Percentiles rank a stretch among this genome's conserved stretches.
phyloP scores from a whole-genome alignment of 2,888 invertebrate genomes.

The Cheilosia urbana region DNA sequence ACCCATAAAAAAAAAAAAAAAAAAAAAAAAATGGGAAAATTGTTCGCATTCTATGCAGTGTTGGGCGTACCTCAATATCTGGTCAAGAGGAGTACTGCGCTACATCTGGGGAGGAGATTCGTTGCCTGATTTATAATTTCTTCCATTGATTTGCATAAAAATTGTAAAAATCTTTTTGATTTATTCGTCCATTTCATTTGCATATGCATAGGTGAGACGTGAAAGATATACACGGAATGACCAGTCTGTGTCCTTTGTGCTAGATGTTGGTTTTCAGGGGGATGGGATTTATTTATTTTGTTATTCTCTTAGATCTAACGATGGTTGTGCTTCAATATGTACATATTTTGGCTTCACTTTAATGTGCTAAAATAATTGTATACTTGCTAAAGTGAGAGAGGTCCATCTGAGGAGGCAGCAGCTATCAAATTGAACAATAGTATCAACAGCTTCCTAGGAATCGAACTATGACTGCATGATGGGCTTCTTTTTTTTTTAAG shows the following conservation, averaged over 20 bases:
- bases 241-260: background rate
- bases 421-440: too few species aligned
- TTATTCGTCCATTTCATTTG: conserved; percentile 70
- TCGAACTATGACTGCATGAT: too few species aligned
- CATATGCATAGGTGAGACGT: conserved; percentile 65
- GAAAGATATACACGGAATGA: conserved; percentile 8
- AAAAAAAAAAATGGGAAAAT: conserved; percentile 31
- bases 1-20: too few species aligned
- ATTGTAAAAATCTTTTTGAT: conserved; percentile 70
- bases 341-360: too few species aligned
- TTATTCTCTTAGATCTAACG: too few species aligned
- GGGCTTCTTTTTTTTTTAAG: too few species aligned
- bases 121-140: conserved; percentile 70
- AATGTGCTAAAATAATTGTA: too few species aligned
- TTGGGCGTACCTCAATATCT: conserved; percentile 4
- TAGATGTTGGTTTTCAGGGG: conserved; percentile 7
- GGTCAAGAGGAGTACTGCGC: conserved; percentile 46
- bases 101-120: conserved; percentile 40
- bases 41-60: conserved; percentile 32
- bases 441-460: too few species aligned
- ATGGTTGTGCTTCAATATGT: too few species aligned
- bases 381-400: too few species aligned
- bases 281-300: too few species aligned
- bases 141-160: conserved; percentile 73
- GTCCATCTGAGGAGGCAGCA: too few species aligned